phyloP scores from a whole-genome alignment of 1,140 invertebrate species.

The Choristoneura fumiferana region DNA sequence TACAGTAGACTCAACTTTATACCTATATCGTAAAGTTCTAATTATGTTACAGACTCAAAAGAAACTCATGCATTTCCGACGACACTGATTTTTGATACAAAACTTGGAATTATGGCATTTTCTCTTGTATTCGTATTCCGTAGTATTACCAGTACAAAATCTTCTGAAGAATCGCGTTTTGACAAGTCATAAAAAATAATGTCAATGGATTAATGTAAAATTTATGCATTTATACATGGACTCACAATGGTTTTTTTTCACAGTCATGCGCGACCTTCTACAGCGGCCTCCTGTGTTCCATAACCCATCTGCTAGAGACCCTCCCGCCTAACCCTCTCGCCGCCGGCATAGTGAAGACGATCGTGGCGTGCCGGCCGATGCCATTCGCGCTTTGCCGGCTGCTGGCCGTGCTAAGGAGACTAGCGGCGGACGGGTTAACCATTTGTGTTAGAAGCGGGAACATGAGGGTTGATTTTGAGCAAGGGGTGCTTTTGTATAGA shows the following conservation, averaged over 20 bases:
- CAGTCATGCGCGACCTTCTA: slow-evolving; percentile 53
- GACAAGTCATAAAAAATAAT: too few relatives aligned
- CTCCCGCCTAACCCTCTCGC: slow-evolving; percentile 18
- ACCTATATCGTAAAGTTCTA: too few relatives aligned
- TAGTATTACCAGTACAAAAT: too few relatives aligned
- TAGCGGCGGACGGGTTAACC: slow-evolving; percentile 14
- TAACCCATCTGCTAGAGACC: slow-evolving; percentile 25
- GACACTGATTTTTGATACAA: too few relatives aligned
- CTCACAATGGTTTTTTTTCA: slow-evolving; percentile 38
- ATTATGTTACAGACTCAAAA: too few relatives aligned
- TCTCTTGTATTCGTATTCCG: too few relatives aligned
- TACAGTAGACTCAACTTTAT: too few relatives aligned
- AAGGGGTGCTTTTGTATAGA: slow-evolving; percentile 57
- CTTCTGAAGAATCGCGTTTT: too few relatives aligned
- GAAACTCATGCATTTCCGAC: too few relatives aligned
- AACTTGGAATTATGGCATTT: too few relatives aligned
- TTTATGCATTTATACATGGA: too few relatives aligned
- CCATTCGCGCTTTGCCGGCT: slow-evolving; percentile 34
- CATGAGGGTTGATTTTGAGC: slow-evolving; percentile 57
- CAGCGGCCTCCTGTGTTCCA: slow-evolving; percentile 50
- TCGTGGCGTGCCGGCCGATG: slow-evolving; percentile 44
- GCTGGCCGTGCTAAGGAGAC: slow-evolving; percentile 30
- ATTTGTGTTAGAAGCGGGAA: slow-evolving; percentile 35
- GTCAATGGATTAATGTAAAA: too few relatives aligned
- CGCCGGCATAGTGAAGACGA: slow-evolving; percentile 33